These are phyloP conservation scores for Laupala kohalensis DNA, from an alignment of 1,140 invertebrate genomes.

Conservation along the genomic window DNA sequence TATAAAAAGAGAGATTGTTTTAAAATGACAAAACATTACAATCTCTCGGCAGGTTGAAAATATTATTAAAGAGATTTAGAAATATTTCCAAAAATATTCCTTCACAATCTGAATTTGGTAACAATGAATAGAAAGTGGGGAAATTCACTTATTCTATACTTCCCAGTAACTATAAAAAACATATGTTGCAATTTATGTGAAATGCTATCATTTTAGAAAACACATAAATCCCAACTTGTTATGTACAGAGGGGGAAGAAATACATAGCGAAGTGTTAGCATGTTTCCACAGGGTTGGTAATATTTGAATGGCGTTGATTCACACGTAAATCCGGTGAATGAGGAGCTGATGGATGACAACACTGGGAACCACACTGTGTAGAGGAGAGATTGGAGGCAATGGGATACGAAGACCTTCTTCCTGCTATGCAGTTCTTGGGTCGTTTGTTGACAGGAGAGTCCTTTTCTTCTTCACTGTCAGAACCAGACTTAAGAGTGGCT, in stretches of 20 bases:
- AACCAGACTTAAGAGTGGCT: not conserved
- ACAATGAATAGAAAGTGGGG: no score
- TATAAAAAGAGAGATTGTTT: no score
- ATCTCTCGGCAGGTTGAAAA: no score
- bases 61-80: not conserved
- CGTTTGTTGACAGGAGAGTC: slow-evolving; percentile 11
- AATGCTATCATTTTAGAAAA: no score
- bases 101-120: not conserved
- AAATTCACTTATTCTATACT: no score
- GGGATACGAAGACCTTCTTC: not conserved
- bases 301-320: not conserved
- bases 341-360: slow-evolving; percentile 21
- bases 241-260: no score
- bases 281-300: no score
- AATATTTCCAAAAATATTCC: not conserved
- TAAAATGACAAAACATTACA: no score
- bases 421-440: slow-evolving; percentile 11
- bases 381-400: slow-evolving; percentile 21
- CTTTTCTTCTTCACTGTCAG: slow-evolving; percentile 2
- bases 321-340: not conserved
- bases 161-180: no score
- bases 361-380: slow-evolving; percentile 27
- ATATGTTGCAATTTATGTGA: no score
- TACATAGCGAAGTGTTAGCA: no score
- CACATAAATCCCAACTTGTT: no score